Evolutionary conservation across 1,140 invertebrate genomes (phyloP).

Genomic region (Tetragonula clypearis): DNA sequence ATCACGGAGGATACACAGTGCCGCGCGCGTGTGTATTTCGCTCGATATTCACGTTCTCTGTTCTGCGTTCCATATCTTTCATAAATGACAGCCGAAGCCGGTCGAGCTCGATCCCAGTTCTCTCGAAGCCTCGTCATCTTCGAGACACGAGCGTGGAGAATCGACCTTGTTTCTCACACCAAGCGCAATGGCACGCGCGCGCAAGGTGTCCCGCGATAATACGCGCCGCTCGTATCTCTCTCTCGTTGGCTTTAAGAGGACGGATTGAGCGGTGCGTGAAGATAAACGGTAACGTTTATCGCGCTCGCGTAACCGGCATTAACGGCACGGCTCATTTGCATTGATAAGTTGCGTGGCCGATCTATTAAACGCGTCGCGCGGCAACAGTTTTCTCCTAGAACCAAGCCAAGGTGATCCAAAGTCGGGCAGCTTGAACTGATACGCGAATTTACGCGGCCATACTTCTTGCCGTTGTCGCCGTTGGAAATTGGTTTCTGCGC

Average conservation of each 20-base stretch:
- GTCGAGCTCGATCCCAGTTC: constrained; percentile 18
- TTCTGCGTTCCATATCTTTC: constrained; percentile 19
- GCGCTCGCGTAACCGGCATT: constrained; percentile 23
- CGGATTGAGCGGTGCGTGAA: constrained; percentile 19
- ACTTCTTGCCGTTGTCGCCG: neutral
- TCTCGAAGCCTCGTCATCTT: constrained; percentile 15
- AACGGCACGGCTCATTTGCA: constrained; percentile 37
- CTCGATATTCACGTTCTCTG: constrained; percentile 20
- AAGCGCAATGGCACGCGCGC: neutral
- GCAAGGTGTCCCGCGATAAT: constrained; percentile 29
- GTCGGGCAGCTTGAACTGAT: neutral
- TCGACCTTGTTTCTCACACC: neutral
- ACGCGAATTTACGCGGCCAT: neutral
- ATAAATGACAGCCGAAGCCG: constrained; percentile 10
- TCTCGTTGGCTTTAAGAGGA: constrained; percentile 13
- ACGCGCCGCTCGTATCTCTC: constrained; percentile 17
- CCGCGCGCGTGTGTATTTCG: neutral
- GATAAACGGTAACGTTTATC: constrained; percentile 43
- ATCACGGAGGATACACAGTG: neutral
- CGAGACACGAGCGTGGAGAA: neutral
- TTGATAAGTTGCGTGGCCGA: constrained; percentile 14
- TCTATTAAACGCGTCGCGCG: neutral
- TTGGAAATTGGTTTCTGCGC: neutral
- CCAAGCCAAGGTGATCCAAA: neutral
- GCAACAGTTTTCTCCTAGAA: neutral